A percentile compares a stretch with the other conserved stretches of the same genome.
These are phyloP conservation scores for Zelostemma sp. DNA, from an alignment of 1,140 invertebrate species.

Conservation along the genomic window DNA sequence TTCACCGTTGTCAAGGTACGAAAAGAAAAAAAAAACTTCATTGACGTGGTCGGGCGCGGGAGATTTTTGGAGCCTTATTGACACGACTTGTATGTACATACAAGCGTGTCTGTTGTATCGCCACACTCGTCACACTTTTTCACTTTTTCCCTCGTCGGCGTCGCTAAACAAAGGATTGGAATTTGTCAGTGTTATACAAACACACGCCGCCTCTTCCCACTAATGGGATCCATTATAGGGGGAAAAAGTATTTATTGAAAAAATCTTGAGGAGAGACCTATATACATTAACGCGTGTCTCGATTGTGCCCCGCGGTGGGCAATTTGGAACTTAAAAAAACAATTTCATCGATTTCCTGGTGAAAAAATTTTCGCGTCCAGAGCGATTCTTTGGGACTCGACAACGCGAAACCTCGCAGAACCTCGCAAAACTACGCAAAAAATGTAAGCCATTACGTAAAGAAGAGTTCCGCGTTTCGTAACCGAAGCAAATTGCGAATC, in stretches of 20 bases:
- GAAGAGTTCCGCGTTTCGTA: constrained; percentile 10
- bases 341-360: not conserved
- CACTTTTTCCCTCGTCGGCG: not conserved
- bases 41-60: not conserved
- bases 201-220: not conserved
- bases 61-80: not conserved
- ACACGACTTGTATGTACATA: not conserved
- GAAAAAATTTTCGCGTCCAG: too few relatives aligned
- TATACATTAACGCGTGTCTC: too few relatives aligned
- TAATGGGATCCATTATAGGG: not conserved
- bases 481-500: constrained; percentile 8
- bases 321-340: not conserved
- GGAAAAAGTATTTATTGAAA: too few relatives aligned
- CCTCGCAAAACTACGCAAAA: not conserved
- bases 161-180: constrained; percentile 9
- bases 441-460: not conserved
- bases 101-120: constrained; percentile 3
- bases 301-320: too few relatives aligned
- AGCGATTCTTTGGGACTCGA: not conserved
- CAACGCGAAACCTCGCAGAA: not conserved
- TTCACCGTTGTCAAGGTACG: not conserved
- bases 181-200: constrained; percentile 3
- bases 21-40: not conserved
- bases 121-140: not conserved
- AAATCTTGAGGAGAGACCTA: too few relatives aligned